phyloP scores from a whole-genome alignment of 1,140 invertebrate genomes.

The Platyura marginata region DNA sequence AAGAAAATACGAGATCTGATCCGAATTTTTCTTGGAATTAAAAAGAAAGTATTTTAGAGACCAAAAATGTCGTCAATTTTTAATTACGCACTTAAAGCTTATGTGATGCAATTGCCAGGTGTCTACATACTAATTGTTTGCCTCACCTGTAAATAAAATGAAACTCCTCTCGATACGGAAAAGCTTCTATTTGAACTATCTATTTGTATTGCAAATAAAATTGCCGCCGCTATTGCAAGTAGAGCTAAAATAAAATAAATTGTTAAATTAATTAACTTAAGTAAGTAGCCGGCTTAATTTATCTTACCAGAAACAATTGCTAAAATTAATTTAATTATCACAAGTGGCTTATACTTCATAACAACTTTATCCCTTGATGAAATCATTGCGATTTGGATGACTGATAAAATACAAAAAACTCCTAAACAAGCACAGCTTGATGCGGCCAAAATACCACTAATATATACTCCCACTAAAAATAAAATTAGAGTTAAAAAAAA shows the following conservation, averaged over 20 bases:
- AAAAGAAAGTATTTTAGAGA: too few species aligned
- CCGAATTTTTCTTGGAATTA: too few species aligned
- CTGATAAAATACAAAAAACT: constrained; percentile 52
- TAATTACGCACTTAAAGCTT: too few species aligned
- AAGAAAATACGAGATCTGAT: too few species aligned
- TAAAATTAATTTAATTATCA: constrained; percentile 57
- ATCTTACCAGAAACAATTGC: constrained; percentile 56
- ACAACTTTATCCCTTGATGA: constrained; percentile 60
- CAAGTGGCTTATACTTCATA: constrained; percentile 49
- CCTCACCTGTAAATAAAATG: constrained; percentile 69
- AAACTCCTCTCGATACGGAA: constrained; percentile 51
- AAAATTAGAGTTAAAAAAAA: too few species aligned
- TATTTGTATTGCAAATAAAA: constrained; percentile 62
- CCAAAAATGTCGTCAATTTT: too few species aligned
- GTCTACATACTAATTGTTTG: too few species aligned
- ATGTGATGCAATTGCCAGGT: too few species aligned
- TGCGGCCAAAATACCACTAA: constrained; percentile 55
- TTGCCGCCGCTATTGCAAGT: constrained; percentile 54
- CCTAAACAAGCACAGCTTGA: constrained; percentile 47
- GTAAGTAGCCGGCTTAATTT: neutral
- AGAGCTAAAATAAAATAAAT: constrained; percentile 31
- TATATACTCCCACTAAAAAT: constrained; percentile 52
- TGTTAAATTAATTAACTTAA: constrained; percentile 1
- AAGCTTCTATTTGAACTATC: constrained; percentile 54
- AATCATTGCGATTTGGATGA: constrained; percentile 68